Percentiles rank a stretch among this genome's conserved stretches.
phyloP scores from a whole-genome alignment of 2,797 vertebrate genomes.

The Argyrosomus regius region DNA sequence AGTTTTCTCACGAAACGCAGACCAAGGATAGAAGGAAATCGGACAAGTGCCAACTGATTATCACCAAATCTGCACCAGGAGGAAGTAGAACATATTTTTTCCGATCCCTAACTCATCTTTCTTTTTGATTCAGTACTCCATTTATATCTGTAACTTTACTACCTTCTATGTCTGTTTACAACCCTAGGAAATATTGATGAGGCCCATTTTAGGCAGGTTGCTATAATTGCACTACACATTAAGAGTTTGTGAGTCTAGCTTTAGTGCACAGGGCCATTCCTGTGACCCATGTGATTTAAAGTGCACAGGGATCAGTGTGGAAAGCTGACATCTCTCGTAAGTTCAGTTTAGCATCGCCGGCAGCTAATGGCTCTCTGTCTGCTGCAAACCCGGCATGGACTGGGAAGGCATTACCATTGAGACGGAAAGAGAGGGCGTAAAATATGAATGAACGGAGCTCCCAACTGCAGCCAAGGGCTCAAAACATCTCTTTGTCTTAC shows the following conservation, averaged over 20 bases:
- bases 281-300: conserved; percentile 66
- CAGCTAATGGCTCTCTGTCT: conserved; percentile 78
- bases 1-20: background rate
- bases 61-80: background rate
- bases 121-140: background rate
- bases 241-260: conserved; percentile 23
- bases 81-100: background rate
- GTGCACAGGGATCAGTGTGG: conserved; percentile 56
- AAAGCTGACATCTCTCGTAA: conserved; percentile 60
- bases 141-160: conserved; percentile 9
- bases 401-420: conserved; percentile 72
- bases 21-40: background rate
- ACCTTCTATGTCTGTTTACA: conserved; percentile 5
- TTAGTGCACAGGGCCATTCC: conserved; percentile 27
- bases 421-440: conserved; percentile 71
- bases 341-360: conserved; percentile 66
- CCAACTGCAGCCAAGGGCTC: conserved; percentile 42
- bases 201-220: conserved; percentile 18
- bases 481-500: conserved; percentile 30
- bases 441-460: conserved; percentile 81
- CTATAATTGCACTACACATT: conserved; percentile 6
- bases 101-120: background rate
- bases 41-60: background rate
- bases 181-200: conserved; percentile 13
- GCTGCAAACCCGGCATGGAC: conserved; percentile 50